phyloP scores from a whole-genome alignment of 1,140 invertebrate species.

The Drosophila ercepeae region DNA sequence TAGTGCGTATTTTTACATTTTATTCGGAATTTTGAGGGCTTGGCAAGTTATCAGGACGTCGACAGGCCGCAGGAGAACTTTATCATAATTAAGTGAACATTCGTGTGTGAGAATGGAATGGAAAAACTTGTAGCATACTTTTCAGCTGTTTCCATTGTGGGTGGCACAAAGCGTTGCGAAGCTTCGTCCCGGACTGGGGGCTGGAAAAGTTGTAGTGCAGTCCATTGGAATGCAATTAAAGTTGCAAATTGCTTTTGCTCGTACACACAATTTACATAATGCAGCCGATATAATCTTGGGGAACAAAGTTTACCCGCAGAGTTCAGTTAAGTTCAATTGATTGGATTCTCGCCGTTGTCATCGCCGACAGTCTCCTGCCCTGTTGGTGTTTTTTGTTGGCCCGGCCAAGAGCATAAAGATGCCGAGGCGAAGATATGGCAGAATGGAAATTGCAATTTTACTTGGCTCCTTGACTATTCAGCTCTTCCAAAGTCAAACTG shows the following conservation, averaged over 20 bases:
- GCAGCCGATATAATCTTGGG: constrained; percentile 48
- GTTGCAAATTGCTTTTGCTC: constrained; percentile 67
- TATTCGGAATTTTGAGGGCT: constrained; percentile 16
- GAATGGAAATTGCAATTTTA: constrained; percentile 6
- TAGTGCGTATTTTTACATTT: constrained; percentile 21
- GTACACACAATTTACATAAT: constrained; percentile 61
- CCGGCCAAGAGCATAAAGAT: constrained; percentile 12
- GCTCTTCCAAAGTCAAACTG: constrained; percentile 12
- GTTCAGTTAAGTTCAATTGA: constrained; percentile 40
- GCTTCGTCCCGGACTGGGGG: neutral
- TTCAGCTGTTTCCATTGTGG: constrained; percentile 13
- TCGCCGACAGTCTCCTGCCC: too few relatives aligned
- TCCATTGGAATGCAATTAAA: constrained; percentile 71
- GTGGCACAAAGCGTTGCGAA: too few relatives aligned
- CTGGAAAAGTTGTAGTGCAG: constrained; percentile 33
- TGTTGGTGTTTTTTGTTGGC: constrained; percentile 16
- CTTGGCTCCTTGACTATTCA: neutral
- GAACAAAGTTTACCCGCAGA: constrained; percentile 20
- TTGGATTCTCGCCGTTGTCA: constrained; percentile 27
- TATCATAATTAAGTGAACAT: constrained; percentile 51
- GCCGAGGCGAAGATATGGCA: neutral
- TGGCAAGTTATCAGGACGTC: constrained; percentile 27
- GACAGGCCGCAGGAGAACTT: constrained; percentile 34
- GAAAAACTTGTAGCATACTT: constrained; percentile 30
- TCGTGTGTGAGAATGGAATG: constrained; percentile 1